phyloP scores from a whole-genome alignment of 2,888 invertebrate genomes.

The Linnaemya tessellans region DNA sequence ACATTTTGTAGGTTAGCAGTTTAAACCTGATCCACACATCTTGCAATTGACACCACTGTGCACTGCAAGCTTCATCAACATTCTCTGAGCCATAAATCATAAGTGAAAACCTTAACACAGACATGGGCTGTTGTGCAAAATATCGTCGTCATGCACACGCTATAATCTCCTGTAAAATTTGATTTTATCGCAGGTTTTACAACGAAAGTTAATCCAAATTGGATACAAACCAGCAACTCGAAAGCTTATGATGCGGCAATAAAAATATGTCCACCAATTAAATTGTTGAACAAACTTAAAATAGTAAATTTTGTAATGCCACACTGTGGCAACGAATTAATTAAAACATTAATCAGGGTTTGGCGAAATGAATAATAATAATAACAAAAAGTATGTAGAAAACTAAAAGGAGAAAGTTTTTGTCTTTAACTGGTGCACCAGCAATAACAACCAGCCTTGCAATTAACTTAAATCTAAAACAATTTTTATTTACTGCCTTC shows the following conservation, averaged over 20 bases:
- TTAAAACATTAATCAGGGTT: slow-evolving; percentile 49
- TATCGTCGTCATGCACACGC: neutral
- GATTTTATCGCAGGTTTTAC: neutral
- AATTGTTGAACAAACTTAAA: neutral
- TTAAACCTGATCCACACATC: too few relatives aligned
- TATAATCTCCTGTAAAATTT: neutral
- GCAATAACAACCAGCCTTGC: slow-evolving; percentile 47
- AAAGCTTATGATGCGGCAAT: slow-evolving; percentile 4
- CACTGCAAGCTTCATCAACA: neutral
- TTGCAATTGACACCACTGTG: too few relatives aligned
- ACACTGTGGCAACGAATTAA: slow-evolving; percentile 33
- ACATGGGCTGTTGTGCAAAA: too few relatives aligned
- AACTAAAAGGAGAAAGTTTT: slow-evolving; percentile 67
- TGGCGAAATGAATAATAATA: neutral
- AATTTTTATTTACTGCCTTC: slow-evolving; percentile 44
- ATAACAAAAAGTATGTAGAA: slow-evolving; percentile 18
- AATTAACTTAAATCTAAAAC: slow-evolving; percentile 60
- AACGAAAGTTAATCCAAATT: neutral
- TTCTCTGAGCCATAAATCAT: neutral
- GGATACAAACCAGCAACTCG: neutral
- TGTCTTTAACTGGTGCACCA: neutral
- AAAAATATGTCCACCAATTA: neutral
- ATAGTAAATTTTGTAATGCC: neutral
- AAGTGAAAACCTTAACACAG: neutral
- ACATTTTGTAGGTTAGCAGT: too few relatives aligned